Evolutionary conservation across 2,888 invertebrate genomes (phyloP).

Genomic region (Lasioglossum vierecki): DNA sequence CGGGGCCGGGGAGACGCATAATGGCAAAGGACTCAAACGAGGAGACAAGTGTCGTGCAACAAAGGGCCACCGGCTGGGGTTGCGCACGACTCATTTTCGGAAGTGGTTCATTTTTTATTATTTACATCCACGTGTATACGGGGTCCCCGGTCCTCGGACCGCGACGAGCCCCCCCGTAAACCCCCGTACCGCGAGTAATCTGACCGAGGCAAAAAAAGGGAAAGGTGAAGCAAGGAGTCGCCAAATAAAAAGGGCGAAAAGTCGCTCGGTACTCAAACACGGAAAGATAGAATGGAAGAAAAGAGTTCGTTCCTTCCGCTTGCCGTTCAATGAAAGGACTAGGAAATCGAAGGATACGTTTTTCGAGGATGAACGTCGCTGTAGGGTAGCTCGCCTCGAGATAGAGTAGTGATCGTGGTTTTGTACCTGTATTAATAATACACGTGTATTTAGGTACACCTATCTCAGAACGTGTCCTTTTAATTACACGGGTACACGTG

Average conservation of each 20-base stretch:
- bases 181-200: slow-evolving; percentile 12
- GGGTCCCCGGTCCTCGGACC: slow-evolving; percentile 7
- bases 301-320: neutral
- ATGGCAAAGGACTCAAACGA: slow-evolving; percentile 65
- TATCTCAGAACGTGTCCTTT: too few relatives aligned
- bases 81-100: slow-evolving; percentile 72
- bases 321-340: neutral
- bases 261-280: neutral
- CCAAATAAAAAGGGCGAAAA: neutral
- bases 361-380: neutral
- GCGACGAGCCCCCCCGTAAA: neutral
- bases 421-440: too few relatives aligned
- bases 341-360: neutral
- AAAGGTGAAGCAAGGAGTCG: neutral
- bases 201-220: slow-evolving; percentile 1
- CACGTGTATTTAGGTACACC: too few relatives aligned
- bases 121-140: slow-evolving; percentile 57
- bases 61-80: slow-evolving; percentile 66
- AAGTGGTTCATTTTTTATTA: slow-evolving; percentile 75
- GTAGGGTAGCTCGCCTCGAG: neutral
- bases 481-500: too few relatives aligned
- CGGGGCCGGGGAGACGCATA: slow-evolving; percentile 47
- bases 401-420: too few relatives aligned
- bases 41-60: slow-evolving; percentile 70
- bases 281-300: neutral